phyloP scores from a whole-genome alignment of 2,888 invertebrate genomes.

The Caenorhabditis uteleia region DNA sequence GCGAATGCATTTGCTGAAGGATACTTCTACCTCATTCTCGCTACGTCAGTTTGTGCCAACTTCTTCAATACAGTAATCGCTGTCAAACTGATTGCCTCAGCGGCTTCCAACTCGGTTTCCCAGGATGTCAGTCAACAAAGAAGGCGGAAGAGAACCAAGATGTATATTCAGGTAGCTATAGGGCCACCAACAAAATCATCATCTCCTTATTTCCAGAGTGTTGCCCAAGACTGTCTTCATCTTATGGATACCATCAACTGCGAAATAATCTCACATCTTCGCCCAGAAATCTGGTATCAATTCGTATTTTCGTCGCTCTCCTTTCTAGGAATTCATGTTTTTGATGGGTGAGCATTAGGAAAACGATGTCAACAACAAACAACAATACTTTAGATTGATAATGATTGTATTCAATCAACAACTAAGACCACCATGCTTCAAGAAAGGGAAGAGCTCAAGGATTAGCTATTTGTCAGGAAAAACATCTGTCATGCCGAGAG shows the following conservation, averaged over 20 bases:
- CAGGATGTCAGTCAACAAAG: background rate
- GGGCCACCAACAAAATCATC: background rate
- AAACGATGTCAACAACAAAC: background rate
- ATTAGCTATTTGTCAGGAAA: background rate
- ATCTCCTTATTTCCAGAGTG: background rate
- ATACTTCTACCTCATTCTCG: conserved; percentile 3
- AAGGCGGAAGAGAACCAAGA: background rate
- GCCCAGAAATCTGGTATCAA: background rate
- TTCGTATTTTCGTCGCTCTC: conserved; percentile 5
- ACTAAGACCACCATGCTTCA: background rate
- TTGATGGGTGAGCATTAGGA: conserved; percentile 5
- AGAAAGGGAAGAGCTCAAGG: background rate
- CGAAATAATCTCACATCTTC: conserved; percentile 1
- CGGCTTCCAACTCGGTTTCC: background rate
- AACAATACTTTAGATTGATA: background rate
- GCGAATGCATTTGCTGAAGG: background rate
- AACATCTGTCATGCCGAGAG: background rate
- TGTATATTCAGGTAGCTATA: conserved; percentile 3
- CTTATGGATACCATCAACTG: conserved; percentile 9
- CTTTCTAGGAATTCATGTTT: conserved; percentile 9
- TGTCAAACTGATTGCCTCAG: background rate
- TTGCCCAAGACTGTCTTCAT: conserved; percentile 9
- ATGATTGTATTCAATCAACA: conserved; percentile 6
- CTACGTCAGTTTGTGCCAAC: background rate
- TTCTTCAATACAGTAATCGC: conserved; percentile 1